A percentile compares a stretch with the other conserved stretches of the same genome.
Conservation (phyloP, 2,113 vertebrate species). For the Onychostruthus taczanowskii region DNA sequence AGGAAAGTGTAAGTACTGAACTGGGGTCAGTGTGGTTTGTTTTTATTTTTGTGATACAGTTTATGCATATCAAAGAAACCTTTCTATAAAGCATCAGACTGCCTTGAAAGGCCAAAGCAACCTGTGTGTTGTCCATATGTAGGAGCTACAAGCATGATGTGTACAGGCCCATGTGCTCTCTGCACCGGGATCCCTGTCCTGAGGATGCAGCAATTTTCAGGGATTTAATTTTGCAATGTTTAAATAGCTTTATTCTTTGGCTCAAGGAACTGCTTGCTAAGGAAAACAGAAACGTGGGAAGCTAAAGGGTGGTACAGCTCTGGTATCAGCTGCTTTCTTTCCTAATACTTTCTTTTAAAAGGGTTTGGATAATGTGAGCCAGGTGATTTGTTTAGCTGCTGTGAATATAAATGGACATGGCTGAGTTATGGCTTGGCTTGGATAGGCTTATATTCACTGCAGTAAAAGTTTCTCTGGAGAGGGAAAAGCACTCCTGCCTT, state of each 20-base stretch:
- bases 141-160: background rate
- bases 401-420: background rate
- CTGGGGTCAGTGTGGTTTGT: rapidly evolving
- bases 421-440: background rate
- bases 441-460: background rate
- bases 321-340: background rate
- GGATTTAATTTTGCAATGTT: background rate
- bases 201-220: background rate
- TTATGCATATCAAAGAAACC: background rate
- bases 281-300: background rate
- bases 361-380: background rate
- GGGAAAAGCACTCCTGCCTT: background rate
- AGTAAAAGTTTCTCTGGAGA: background rate
- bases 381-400: background rate
- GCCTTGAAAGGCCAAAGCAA: background rate
- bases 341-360: background rate
- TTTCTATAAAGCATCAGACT: background rate
- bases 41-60: background rate
- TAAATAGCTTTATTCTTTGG: background rate
- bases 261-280: background rate
- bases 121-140: background rate
- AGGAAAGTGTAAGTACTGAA: conserved; percentile 80
- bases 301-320: background rate
- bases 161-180: background rate
- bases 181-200: background rate